These are phyloP conservation scores for Pissodes strobi DNA, from an alignment of 1,140 invertebrate species.

Conservation along the genomic window DNA sequence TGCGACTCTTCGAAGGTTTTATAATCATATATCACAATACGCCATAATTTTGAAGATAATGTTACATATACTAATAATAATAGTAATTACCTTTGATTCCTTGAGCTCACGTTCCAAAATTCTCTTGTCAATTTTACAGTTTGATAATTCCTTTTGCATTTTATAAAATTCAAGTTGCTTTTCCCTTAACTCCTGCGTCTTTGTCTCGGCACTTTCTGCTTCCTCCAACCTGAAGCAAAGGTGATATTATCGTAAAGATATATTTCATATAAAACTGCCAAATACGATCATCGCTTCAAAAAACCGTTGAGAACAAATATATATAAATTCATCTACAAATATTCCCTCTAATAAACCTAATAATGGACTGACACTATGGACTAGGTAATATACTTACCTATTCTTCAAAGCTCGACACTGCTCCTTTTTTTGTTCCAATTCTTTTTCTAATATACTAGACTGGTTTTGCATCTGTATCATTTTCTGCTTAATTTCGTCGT, in stretches of 20 bases:
- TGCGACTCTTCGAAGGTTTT: too few species aligned
- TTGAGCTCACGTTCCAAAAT: conserved; percentile 68
- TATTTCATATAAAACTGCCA: too few species aligned
- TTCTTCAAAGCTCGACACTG: conserved; percentile 37
- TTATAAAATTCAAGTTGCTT: conserved; percentile 54
- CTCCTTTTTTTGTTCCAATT: conserved; percentile 39
- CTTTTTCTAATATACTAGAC: conserved; percentile 40
- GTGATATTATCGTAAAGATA: too few species aligned
- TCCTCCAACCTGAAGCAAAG: conserved; percentile 26
- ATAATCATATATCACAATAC: too few species aligned
- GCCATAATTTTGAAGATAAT: too few species aligned
- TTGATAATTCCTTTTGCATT: conserved; percentile 68
- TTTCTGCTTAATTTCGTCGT: conserved; percentile 57
- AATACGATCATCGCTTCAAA: too few species aligned
- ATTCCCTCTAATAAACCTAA: background rate
- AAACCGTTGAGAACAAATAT: too few species aligned
- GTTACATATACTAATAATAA: too few species aligned
- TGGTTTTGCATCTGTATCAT: conserved; percentile 53
- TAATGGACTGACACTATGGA: too few species aligned
- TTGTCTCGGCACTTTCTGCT: conserved; percentile 41
- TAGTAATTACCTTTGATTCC: conserved; percentile 59
- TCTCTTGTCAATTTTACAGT: conserved; percentile 69
- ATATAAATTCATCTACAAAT: background rate
- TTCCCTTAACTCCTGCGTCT: conserved; percentile 64
- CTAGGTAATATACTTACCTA: conserved; percentile 30